Base-by-base conservation (phyloP, 2,113 vertebrate species). In the Tetrao urogallus region DNA sequence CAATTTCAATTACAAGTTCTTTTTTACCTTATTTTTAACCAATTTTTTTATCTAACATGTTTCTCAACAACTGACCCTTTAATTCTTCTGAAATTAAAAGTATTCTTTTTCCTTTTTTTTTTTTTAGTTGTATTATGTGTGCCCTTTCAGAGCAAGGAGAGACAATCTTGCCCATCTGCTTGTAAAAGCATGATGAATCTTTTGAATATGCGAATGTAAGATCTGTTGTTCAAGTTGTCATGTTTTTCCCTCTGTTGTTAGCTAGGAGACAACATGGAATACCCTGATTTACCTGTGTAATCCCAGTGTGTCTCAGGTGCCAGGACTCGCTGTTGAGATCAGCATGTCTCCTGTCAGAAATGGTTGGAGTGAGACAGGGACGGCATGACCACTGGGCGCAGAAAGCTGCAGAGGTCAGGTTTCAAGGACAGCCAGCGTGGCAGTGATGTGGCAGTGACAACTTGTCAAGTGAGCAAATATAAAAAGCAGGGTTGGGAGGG, bases 341-440 rank as follows among this genome's bases (percentile, higher is more conserved):
- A 90, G 97, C 97, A 85, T 97, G 96, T 98, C 98, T 98, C 97
- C 98, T 98, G 98, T 99, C 98, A 99, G 98, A 97, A 97, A 93
- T 97, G 98, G 97, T 95, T 98, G 98, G 98, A 92, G 96, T 97
- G 98, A 98, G 98, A 98, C 97, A 97, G 97, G 97, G 98, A 97
- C 97, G 97, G 98, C 98, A 72, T 96, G 98, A 98, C 98, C 98
- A 93, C 97, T 96, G 97, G 98, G 98, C 96, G 86, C 97, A 90
- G 30, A 91, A 38, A 98, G 97, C 97, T 93, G 18, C 97, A 96
- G 98, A 98, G 98, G 98, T 98, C 97, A 98, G 98, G 96, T 96
- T 88, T 97, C 97, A 97, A 97, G 98, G 97, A 98, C 98, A 96
- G 98, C 94, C 76, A 85, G 95, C 89, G 77, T 94, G 93, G 98